These are phyloP conservation scores for Abramis brama DNA, from an alignment of 2,113 vertebrate genomes.

Conservation along the genomic window DNA sequence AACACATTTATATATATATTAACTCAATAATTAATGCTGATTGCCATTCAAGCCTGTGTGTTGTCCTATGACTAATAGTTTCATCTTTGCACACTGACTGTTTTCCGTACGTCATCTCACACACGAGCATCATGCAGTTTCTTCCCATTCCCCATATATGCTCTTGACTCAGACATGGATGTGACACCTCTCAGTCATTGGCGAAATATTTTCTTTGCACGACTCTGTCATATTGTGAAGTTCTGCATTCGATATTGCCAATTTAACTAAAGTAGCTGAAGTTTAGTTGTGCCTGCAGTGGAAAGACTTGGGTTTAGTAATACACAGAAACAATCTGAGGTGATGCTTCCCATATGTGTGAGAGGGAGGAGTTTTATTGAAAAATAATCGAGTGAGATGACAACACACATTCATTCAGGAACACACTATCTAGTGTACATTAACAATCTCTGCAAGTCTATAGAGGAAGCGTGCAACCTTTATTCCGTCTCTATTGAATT, in stretches of 20 bases:
- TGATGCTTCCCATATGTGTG: constrained; percentile 33
- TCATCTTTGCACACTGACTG: not conserved
- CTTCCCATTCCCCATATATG: not conserved
- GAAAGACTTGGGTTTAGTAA: constrained; percentile 38
- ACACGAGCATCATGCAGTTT: not conserved
- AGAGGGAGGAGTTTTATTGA: constrained; percentile 47
- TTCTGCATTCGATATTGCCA: constrained; percentile 2
- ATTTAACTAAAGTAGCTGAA: not conserved
- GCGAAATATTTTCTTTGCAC: constrained; percentile 5
- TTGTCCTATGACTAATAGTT: constrained; percentile 7
- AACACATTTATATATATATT: not conserved
- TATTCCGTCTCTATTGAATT: constrained; percentile 36
- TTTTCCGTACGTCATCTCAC: not conserved
- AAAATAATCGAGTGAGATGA: constrained; percentile 57
- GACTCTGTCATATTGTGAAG: not conserved
- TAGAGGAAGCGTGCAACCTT: not conserved
- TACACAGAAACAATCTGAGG: constrained; percentile 12
- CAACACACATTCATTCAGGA: constrained; percentile 28
- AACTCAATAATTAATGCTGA: not conserved
- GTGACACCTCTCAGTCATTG: not conserved
- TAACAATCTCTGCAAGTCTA: constrained; percentile 36
- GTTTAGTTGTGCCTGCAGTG: not conserved
- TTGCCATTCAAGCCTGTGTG: not conserved
- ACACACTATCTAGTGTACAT: constrained; percentile 23
- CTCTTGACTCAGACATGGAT: not conserved